These are phyloP conservation scores for Falco punctatus DNA, from an alignment of 2,113 vertebrate species.

Conservation along the genomic window DNA sequence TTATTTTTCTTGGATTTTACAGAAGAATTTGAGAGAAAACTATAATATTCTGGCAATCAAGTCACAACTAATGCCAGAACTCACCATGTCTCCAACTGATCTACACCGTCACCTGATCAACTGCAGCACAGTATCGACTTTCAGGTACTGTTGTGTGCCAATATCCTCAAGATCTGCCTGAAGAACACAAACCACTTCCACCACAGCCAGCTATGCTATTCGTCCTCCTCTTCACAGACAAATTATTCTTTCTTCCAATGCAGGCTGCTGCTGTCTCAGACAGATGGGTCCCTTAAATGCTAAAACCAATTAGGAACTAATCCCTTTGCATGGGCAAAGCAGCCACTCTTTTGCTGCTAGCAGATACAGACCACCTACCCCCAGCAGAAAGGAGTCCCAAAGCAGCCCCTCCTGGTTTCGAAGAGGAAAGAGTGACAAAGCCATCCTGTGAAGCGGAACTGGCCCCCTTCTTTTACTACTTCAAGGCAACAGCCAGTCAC, in stretches of 20 bases:
- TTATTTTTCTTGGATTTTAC: not conserved
- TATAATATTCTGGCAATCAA: not conserved
- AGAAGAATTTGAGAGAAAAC: not conserved
- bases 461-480: not conserved
- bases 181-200: conserved; percentile 1
- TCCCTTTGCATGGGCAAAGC: not conserved
- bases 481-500: not conserved
- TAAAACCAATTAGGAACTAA: conserved; percentile 47
- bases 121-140: not conserved
- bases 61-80: not conserved
- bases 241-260: not conserved
- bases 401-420: not conserved
- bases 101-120: not conserved
- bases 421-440: not conserved
- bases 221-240: not conserved
- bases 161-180: not conserved
- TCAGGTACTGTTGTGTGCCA: not conserved
- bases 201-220: not conserved
- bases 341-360: not conserved
- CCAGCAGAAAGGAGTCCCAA: not conserved
- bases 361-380: not conserved
- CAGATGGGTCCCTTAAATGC: conserved; percentile 30
- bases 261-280: conserved; percentile 15
- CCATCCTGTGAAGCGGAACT: not conserved
- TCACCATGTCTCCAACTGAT: not conserved